These are phyloP conservation scores for Anguilla anguilla DNA, from an alignment of 2,797 vertebrate genomes.

Conservation along the genomic window DNA sequence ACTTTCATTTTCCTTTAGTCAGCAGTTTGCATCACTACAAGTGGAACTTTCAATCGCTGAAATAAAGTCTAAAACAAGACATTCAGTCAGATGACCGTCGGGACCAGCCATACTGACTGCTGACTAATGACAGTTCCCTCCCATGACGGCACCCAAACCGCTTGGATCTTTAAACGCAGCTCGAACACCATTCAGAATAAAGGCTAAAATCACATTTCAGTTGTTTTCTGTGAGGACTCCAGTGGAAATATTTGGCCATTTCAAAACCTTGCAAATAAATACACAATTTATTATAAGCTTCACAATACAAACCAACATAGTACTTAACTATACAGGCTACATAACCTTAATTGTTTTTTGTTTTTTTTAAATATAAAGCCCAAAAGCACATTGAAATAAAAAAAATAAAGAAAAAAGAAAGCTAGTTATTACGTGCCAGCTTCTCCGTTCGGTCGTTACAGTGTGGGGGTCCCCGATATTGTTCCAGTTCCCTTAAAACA, in stretches of 20 bases:
- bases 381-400: not conserved
- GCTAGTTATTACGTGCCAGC: not conserved
- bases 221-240: not conserved
- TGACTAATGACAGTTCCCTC: not conserved
- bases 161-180: not conserved
- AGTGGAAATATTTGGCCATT: not conserved
- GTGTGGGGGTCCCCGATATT: not conserved
- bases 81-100: not conserved
- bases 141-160: not conserved
- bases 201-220: not conserved
- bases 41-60: not conserved
- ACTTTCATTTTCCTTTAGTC: not conserved
- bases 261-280: slow-evolving; percentile 28
- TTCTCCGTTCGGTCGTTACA: not conserved
- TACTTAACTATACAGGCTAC: not conserved
- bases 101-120: not conserved
- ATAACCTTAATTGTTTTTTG: not conserved
- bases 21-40: not conserved
- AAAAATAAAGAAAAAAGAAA: not conserved
- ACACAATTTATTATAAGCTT: slow-evolving; percentile 4
- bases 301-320: not conserved
- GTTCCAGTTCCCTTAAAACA: not conserved
- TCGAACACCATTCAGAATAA: not conserved
- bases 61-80: not conserved
- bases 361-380: not conserved